Base-by-base conservation (phyloP, 1,140 invertebrate species). In the Musca domestica region DNA sequence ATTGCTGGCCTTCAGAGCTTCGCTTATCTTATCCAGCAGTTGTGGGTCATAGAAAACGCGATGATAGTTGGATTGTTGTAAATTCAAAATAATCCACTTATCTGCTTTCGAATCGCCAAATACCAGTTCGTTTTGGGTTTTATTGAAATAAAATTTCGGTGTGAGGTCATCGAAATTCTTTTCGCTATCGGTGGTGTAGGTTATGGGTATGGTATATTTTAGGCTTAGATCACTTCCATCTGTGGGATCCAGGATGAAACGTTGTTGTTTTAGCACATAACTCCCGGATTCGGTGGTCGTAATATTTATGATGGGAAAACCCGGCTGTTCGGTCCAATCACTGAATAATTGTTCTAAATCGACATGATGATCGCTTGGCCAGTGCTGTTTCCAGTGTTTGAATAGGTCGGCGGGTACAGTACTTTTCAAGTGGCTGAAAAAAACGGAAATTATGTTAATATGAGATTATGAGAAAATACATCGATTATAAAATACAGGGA, bases 321-420 rank as follows among this genome's bases (percentile, higher is more conserved):
- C 95, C 88, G 92, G 95, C 83, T 98, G 95, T 19, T 87, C 84
- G 0, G 92, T 95, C 92, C 94, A 98, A 0, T 93, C 95, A 65
- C 92, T 27, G 5, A 75, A 72, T 27, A 78, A 75, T 9, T 76
- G 17, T 15, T 67, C 65, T 20, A 75, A 46, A 58, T 75, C 41
- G 0, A 76, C 68, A 7, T 49, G 4, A 20, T 67, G 67, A 1
- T 54, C 46, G 0, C 0, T 0, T 22, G 74, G 67, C 74, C 74
- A 76, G n/a, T 75, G 23, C 3, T 67, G n/a, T 17, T 64, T 68
- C 4, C 74, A 66, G 47, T 71, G 67, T 46, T 64, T 46, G 52
- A 77, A 74, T 20, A 78, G 56, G 41, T 74, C 68, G 0, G 17
- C 19, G 2, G 77, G 77, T 47, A 27, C 30, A 4, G 67, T 69